Evolutionary conservation across 35 echinoderm and acorn worm genomes (phyloP).

Genomic region (Ophioderma brevispina): DNA sequence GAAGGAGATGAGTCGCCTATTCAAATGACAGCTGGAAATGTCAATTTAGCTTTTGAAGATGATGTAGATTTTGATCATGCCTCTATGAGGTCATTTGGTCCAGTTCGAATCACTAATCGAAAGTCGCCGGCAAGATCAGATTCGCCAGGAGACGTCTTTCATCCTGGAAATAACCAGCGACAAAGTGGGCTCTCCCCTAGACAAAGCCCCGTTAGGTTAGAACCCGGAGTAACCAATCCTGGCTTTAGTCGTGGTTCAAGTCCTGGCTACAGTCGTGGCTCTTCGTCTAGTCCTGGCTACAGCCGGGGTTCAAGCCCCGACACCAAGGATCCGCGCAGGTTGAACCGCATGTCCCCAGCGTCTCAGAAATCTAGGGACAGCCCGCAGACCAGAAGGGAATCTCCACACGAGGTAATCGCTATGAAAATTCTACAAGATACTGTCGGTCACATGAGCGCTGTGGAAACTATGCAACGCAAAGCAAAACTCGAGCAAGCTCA

Average conservation of each 20-base stretch:
- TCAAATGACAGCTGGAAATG: conserved; percentile 33
- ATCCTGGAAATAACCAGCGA: conserved; percentile 49
- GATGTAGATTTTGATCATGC: conserved; percentile 58
- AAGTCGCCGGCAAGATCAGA: conserved; percentile 57
- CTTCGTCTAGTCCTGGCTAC: conserved; percentile 29
- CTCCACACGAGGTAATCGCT: conserved; percentile 80
- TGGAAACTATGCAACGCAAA: conserved; percentile 86
- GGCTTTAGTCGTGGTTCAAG: conserved; percentile 37
- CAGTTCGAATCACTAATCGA: conserved; percentile 3
- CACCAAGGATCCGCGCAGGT: not conserved
- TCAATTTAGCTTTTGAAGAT: conserved; percentile 80
- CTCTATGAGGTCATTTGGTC: not conserved
- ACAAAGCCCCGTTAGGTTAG: conserved; percentile 27
- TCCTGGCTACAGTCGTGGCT: conserved; percentile 18
- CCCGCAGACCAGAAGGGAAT: conserved; percentile 8
- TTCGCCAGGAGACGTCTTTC: conserved; percentile 77
- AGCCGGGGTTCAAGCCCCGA: conserved; percentile 45
- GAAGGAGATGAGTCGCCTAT: conserved; percentile 23
- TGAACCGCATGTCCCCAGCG: conserved; percentile 23
- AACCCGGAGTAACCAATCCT: conserved; percentile 35
- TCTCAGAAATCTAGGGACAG: conserved; percentile 50
- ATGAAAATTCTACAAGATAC: conserved; percentile 91
- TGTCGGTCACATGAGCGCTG: conserved; percentile 92
- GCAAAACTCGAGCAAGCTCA: not conserved
- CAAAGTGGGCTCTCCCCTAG: not conserved